A percentile compares a stretch with the other conserved stretches of the same genome.
phyloP scores from a whole-genome alignment of 2,888 invertebrate species.

The Arge pagana region DNA sequence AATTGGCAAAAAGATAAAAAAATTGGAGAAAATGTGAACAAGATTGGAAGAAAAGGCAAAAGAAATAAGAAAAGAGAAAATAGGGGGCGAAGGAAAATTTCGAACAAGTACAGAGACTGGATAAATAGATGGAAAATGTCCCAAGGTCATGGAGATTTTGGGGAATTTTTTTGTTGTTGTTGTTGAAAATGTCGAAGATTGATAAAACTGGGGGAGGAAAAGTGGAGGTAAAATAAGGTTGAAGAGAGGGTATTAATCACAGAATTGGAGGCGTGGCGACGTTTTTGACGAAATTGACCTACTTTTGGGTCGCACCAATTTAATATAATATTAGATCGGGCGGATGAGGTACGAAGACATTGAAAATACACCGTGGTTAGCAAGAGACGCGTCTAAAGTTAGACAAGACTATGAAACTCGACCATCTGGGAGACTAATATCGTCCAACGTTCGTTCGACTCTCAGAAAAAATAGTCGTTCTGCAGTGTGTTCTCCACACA shows the following conservation, averaged over 20 bases:
- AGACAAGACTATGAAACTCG: background rate
- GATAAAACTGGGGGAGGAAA: background rate
- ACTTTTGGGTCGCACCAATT: background rate
- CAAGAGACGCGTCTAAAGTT: slow-evolving; percentile 3
- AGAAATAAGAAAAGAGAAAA: too few species aligned
- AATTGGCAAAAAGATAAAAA: too few species aligned
- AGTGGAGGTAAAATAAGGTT: background rate
- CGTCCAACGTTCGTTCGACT: background rate
- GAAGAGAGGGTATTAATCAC: too few species aligned
- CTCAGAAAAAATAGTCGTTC: background rate
- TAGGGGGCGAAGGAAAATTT: too few species aligned
- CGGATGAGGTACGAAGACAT: slow-evolving; percentile 11
- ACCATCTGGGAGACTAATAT: background rate
- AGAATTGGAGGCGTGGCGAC: slow-evolving; percentile 4
- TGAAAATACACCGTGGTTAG: slow-evolving; percentile 15
- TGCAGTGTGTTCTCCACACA: too few species aligned
- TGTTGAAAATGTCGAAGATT: background rate
- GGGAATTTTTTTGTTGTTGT: too few species aligned
- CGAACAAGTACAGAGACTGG: too few species aligned
- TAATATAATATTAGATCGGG: slow-evolving; percentile 18
- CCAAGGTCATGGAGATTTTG: too few species aligned
- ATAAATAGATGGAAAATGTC: too few species aligned
- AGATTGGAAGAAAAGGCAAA: too few species aligned
- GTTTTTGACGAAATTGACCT: background rate
- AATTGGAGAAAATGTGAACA: too few species aligned